Base-by-base conservation (phyloP, 1,140 invertebrate genomes). In the Heliothis subflexa region DNA sequence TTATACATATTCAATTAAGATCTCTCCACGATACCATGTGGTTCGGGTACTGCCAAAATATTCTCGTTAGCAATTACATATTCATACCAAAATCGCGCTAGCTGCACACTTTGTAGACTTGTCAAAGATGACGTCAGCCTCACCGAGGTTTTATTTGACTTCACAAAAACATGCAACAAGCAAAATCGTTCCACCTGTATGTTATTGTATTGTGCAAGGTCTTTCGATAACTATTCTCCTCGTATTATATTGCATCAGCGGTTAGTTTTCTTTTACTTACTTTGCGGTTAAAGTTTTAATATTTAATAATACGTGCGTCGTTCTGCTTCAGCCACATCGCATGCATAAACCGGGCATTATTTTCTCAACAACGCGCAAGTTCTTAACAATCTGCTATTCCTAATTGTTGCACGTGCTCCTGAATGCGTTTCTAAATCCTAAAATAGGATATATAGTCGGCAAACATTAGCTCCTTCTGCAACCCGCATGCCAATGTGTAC, bases 121-220 rank as follows among this genome's bases (percentile, higher is more conserved):
- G 33, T 33, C 40, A 66, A 70, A 45, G n/a, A 72, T 78, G 77
- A 78, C 68, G 77, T 72, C 72, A 78, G 66, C 77, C 18, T 50
- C 16, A 18, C 18, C 40, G 28, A 70, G 55, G 59, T 57, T 52
- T 66, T 78, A 71, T 71, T 78, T 49, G 68, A 21, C 68, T 70
- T 78, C 54, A 12, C 21, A 72, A 52, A 70, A 62, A 49, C 66
- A 70, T 50, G 66, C 47, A 33, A 25, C 10, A 70, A 14, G 10
- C 16, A 66, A 66, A 21, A 66, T 18, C 62, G 47, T 66, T 21
- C 3, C 1, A 3, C 16, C 21, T 59, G 21, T 18, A 16, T 66
- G 40, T 47, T 66, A 66, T 66, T 47, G 40, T 66, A 66, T 47
- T 47, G 40, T 47, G 62, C 40, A 47, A 66, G 40, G 45, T 66